phyloP scores from a whole-genome alignment of 2,113 vertebrate genomes.

The Myotis brandtii region DNA sequence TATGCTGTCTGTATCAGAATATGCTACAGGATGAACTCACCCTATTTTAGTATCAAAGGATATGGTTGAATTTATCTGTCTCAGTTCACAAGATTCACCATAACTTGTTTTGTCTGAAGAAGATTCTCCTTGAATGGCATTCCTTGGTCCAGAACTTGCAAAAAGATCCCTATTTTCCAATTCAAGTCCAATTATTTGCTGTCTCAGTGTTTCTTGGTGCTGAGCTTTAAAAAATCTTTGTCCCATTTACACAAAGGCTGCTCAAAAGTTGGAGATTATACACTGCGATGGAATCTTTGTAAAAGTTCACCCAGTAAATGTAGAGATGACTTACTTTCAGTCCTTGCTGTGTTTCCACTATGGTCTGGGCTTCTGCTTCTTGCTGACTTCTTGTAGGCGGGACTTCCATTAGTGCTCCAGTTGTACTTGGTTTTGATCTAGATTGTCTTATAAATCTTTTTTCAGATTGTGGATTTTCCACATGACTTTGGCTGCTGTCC shows the following conservation, averaged over 20 bases:
- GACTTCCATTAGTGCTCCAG: constrained; percentile 75
- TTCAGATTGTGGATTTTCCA: constrained; percentile 76
- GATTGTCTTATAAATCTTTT: constrained; percentile 73
- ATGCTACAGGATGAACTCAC: constrained; percentile 87
- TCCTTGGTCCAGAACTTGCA: constrained; percentile 71
- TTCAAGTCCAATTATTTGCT: constrained; percentile 83
- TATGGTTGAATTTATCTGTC: constrained; percentile 91
- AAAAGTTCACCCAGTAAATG: constrained; percentile 84
- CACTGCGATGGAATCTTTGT: constrained; percentile 81
- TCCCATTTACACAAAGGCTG: constrained; percentile 80
- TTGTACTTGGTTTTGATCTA: constrained; percentile 60
- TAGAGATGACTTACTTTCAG: constrained; percentile 90
- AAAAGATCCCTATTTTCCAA: constrained; percentile 65
- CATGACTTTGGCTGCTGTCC: constrained; percentile 83
- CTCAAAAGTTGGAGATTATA: constrained; percentile 82
- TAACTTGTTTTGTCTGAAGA: constrained; percentile 80
- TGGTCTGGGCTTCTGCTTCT: constrained; percentile 92
- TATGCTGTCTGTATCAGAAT: constrained; percentile 91
- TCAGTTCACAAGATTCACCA: constrained; percentile 58
- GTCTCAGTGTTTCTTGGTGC: constrained; percentile 89
- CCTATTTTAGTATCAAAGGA: constrained; percentile 91
- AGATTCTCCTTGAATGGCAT: constrained; percentile 71
- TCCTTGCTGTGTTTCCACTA: constrained; percentile 89
- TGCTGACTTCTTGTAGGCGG: constrained; percentile 87
- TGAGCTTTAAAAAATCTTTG: constrained; percentile 89